phyloP scores from a whole-genome alignment of 2,888 invertebrate species.

The Tetranychus piercei region DNA sequence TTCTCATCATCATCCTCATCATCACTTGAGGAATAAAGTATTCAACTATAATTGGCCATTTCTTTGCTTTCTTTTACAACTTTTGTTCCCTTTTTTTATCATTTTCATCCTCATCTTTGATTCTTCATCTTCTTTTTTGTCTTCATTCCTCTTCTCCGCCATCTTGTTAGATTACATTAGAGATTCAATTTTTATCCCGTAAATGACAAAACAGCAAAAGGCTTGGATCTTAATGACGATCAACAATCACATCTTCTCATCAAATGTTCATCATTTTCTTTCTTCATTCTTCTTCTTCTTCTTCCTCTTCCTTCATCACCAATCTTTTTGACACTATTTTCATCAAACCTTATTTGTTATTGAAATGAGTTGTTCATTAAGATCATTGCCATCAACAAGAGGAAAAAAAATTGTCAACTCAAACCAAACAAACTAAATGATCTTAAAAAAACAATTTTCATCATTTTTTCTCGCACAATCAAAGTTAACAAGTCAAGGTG shows the following conservation, averaged over 20 bases:
- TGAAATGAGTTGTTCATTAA: background rate
- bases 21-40: background rate
- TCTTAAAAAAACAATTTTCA: too few relatives aligned
- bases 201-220: background rate
- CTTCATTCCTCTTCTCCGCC: background rate
- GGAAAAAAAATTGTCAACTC: too few relatives aligned
- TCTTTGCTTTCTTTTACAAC: background rate
- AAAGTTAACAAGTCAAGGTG: too few relatives aligned
- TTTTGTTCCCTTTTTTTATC: background rate
- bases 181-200: background rate
- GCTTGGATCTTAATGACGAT: slow-evolving; percentile 1
- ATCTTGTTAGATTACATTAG: background rate
- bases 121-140: background rate
- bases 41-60: slow-evolving; percentile 1
- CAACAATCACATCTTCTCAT: background rate
- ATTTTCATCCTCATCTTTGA: background rate
- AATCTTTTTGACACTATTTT: background rate
- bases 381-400: background rate
- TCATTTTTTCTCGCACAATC: too few relatives aligned
- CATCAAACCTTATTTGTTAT: background rate
- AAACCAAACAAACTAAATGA: too few relatives aligned
- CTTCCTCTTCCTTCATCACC: background rate
- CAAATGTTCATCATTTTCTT: background rate
- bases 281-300: background rate
- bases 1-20: background rate